Evolutionary conservation across 2,113 vertebrate genomes (phyloP), one percentile per base, ranked within the genome.

Genomic region (Odobenus rosmarus): DNA sequence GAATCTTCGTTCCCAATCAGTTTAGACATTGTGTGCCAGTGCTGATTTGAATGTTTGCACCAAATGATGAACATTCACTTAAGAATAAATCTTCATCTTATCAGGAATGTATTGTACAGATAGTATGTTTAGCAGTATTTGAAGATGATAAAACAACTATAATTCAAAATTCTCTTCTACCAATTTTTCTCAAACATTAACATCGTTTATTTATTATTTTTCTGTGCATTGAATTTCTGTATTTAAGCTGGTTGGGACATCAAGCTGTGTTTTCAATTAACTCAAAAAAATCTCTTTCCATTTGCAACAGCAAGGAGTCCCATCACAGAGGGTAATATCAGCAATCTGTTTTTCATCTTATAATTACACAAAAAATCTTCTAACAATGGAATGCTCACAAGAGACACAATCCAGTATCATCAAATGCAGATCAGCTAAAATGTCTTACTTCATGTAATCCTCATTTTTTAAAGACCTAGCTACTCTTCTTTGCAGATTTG

Each of bases 251-350:
- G 24, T 95, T 82, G 64, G 53, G 39, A 3, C 5, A 96, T 97
- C 94, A 98, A 98, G 87, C 96, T 98, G 96, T 94, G 80, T 95
- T 98, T 98, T 98, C 96, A 98, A 97, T 98, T 98, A 98, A 94
- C 83, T 88, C 4, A 90, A 95, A 97, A 93, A 84, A 64, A 55
- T 95, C 55, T 93, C 39, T 23, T 97, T 91, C 31, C 39, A 90
- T 97, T 97, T 98, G 24, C 39, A 96, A 36, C 93, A 93, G n/a
- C 59, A 97, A 98, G 69, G 36, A 97, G 88, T 97, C 84, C 53
- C 77, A 93, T 98, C 81, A 85, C 39, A 96, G 77, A 98, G 69
- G 81, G 61, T 97, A 97, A 88, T 96, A 95, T 74, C 80, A 83
- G 28, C 85, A 96, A 96, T 97, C 88, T 97, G 89, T 97, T 98